Conservation (phyloP, 2,888 invertebrate species). For the Limnephilus rhombicus region DNA sequence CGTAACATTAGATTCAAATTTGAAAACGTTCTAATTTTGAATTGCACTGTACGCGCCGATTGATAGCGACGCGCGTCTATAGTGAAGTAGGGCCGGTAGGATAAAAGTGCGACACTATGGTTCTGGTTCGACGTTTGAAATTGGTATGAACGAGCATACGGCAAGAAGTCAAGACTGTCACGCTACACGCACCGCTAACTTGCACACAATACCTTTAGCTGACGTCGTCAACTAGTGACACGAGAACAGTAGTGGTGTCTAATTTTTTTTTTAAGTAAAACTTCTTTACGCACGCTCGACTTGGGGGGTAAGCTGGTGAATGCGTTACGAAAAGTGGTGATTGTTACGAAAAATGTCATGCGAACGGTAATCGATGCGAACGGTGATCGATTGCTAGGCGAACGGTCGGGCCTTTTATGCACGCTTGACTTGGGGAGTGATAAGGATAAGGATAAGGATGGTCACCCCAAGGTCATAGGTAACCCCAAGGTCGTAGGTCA, state of each 20-base stretch:
- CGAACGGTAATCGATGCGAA: too few species aligned
- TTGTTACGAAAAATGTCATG: too few species aligned
- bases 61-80: not conserved
- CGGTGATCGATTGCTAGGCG: too few species aligned
- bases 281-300: too few species aligned
- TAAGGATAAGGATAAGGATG: too few species aligned
- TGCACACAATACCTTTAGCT: constrained; percentile 10
- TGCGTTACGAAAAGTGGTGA: too few species aligned
- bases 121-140: constrained; percentile 52
- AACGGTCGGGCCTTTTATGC: too few species aligned
- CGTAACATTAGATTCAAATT: constrained; percentile 56
- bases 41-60: not conserved
- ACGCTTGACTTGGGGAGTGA: too few species aligned
- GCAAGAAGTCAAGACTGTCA: constrained; percentile 54
- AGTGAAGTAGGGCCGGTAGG: not conserved
- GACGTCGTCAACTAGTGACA: not conserved
- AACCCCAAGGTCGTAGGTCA: too few species aligned
- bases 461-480: too few species aligned
- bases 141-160: constrained; percentile 49
- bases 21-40: constrained; percentile 60
- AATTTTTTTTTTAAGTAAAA: not conserved
- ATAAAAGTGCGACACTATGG: constrained; percentile 38
- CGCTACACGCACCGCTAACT: constrained; percentile 59
- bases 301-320: too few species aligned
- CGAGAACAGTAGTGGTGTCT: not conserved